A percentile compares a stretch with the other conserved stretches of the same genome.
Evolutionary conservation across 2,888 invertebrate genomes (phyloP).

Genomic region (Carpatolechia fugitivella): DNA sequence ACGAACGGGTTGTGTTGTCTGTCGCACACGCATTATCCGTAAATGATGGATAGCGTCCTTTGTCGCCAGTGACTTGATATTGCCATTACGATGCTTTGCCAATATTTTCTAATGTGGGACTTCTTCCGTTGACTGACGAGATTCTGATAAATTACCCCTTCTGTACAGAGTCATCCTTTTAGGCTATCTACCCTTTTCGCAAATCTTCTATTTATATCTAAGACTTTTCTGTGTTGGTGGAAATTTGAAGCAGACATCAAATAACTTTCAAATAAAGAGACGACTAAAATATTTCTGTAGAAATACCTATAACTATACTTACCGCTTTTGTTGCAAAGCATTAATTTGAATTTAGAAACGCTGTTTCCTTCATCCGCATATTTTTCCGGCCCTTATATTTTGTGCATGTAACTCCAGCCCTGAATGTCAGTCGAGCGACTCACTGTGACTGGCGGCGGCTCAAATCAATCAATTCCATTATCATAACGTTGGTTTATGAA

Average conservation of each 20-base stretch:
- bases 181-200: neutral
- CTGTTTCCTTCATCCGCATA: no score
- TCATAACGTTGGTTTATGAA: slow-evolving; percentile 64
- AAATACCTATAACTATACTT: no score
- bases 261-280: no score
- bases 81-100: slow-evolving; percentile 43
- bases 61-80: slow-evolving; percentile 46
- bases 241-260: no score
- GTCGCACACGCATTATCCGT: slow-evolving; percentile 55
- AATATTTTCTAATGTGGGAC: neutral
- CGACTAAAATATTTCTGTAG: no score
- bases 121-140: slow-evolving; percentile 1
- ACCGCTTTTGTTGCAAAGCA: no score
- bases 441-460: slow-evolving; percentile 27
- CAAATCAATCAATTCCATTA: slow-evolving; percentile 61
- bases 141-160: slow-evolving; percentile 4
- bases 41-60: slow-evolving; percentile 63
- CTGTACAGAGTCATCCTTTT: neutral
- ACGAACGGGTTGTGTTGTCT: slow-evolving; percentile 58
- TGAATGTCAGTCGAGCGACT: neutral
- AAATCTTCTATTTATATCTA: neutral
- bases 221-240: neutral
- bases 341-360: no score
- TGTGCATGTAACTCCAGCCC: no score
- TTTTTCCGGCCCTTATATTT: no score